These are phyloP conservation scores for Trichechus manatus DNA, from an alignment of 2,113 vertebrate genomes.

Conservation along the genomic window DNA sequence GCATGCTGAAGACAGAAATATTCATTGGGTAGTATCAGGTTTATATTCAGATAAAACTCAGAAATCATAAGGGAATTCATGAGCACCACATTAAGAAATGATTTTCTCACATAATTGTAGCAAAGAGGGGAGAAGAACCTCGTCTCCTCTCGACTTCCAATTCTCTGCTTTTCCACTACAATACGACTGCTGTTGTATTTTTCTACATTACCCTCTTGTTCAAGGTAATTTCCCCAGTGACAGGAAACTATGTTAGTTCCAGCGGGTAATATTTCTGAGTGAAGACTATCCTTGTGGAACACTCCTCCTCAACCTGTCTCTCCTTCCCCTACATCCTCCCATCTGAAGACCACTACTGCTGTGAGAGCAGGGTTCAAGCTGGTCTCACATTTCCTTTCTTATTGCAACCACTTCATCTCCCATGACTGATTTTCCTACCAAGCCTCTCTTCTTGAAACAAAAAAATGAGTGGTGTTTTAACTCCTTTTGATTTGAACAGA, in stretches of 20 bases:
- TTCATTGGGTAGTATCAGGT: too few relatives aligned
- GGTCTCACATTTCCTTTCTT: neutral
- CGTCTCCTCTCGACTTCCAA: too few relatives aligned
- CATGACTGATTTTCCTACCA: neutral
- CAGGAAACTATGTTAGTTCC: too few relatives aligned
- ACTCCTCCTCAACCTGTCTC: neutral
- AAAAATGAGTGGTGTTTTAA: neutral
- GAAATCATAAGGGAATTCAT: neutral
- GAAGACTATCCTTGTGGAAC: neutral
- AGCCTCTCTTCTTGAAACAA: neutral
- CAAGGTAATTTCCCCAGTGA: too few relatives aligned
- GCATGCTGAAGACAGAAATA: neutral
- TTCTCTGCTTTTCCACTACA: too few relatives aligned
- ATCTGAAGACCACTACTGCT: neutral
- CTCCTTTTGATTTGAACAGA: neutral
- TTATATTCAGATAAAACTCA: too few relatives aligned
- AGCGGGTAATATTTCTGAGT: too few relatives aligned
- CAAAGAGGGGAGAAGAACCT: too few relatives aligned
- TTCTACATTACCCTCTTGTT: too few relatives aligned
- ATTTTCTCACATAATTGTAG: neutral
- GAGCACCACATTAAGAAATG: too few relatives aligned
- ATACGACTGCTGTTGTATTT: too few relatives aligned
- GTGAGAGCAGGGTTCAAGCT: too few relatives aligned
- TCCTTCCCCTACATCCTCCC: neutral
- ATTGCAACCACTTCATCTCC: neutral